phyloP scores from a whole-genome alignment of 2,888 invertebrate species.

The Strigamia transsilvanica region DNA sequence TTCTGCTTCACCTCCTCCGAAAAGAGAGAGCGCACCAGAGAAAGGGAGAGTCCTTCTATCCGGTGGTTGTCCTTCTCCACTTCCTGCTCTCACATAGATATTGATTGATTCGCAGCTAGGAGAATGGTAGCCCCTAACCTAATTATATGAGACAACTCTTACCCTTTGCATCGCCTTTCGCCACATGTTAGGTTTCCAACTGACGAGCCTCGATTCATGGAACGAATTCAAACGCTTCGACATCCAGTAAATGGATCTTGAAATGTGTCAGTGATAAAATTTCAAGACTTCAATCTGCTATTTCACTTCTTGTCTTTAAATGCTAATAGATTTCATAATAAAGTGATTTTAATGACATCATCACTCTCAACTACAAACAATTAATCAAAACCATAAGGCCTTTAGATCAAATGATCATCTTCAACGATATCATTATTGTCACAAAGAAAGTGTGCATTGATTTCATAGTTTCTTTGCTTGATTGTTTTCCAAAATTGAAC shows the following conservation, averaged over 20 bases:
- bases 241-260: neutral
- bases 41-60: slow-evolving; percentile 39
- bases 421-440: no score
- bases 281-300: no score
- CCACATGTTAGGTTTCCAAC: neutral
- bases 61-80: slow-evolving; percentile 39
- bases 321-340: no score
- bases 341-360: no score
- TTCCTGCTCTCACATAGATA: slow-evolving; percentile 26
- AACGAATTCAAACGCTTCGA: neutral
- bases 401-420: no score
- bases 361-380: no score
- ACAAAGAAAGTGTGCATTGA: no score
- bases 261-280: neutral
- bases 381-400: no score
- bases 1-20: slow-evolving; percentile 28
- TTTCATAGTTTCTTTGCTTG: no score
- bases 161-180: slow-evolving; percentile 28
- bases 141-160: slow-evolving; percentile 24
- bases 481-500: no score
- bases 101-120: slow-evolving; percentile 35
- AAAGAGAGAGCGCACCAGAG: slow-evolving; percentile 17
- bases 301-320: no score
- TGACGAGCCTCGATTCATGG: neutral
- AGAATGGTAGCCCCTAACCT: slow-evolving; percentile 29